These are phyloP conservation scores for Solea senegalensis DNA, from an alignment of 2,113 vertebrate species.

Conservation along the genomic window DNA sequence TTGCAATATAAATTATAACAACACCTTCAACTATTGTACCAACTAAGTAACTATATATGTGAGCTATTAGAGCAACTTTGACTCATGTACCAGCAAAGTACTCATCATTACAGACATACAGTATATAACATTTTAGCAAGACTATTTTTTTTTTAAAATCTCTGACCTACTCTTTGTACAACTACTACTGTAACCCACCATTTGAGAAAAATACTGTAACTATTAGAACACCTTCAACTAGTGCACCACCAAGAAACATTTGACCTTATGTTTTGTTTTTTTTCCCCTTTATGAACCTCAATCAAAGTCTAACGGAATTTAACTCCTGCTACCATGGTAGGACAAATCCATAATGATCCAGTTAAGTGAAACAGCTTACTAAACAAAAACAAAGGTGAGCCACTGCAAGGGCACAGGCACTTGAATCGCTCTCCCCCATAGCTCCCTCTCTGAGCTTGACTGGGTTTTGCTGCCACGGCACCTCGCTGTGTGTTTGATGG, in stretches of 20 bases:
- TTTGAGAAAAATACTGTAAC: no score
- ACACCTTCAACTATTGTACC: not conserved
- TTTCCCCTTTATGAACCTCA: conserved; percentile 13
- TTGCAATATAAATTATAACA: not conserved
- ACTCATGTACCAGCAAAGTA: no score
- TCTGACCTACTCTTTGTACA: no score
- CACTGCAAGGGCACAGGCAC: conserved; percentile 40
- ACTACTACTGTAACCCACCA: no score
- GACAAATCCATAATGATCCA: conserved; percentile 49
- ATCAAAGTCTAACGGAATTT: conserved; percentile 43
- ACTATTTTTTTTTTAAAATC: no score
- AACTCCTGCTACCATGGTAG: conserved; percentile 28
- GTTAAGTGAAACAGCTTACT: conserved; percentile 60
- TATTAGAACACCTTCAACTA: not conserved
- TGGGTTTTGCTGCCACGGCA: conserved; percentile 75
- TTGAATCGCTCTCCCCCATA: conserved; percentile 54
- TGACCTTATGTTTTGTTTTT: conserved; percentile 31
- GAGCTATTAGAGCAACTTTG: no score
- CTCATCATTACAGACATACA: no score
- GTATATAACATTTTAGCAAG: no score
- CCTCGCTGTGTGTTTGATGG: conserved; percentile 67
- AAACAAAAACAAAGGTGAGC: conserved; percentile 49
- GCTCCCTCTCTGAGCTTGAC: conserved; percentile 63
- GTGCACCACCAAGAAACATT: conserved; percentile 26
- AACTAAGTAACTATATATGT: no score